Evolutionary conservation across 2,797 vertebrate species (phyloP).

Genomic region (Scolopax bukidnonensis): DNA sequence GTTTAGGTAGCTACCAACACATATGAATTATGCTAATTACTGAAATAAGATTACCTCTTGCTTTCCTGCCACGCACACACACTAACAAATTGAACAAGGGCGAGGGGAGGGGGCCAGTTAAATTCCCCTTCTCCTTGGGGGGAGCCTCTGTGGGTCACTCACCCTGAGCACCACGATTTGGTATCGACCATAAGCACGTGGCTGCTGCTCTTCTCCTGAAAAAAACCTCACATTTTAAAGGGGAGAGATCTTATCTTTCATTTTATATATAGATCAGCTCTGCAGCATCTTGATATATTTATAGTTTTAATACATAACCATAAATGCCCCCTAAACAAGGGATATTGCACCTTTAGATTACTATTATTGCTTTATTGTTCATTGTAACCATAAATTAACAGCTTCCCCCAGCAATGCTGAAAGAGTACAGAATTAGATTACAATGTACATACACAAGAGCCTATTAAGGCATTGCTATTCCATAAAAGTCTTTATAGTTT

Average conservation of each 20-base stretch:
- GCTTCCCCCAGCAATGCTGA: constrained; percentile 66
- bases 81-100: background rate
- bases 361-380: constrained; percentile 80
- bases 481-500: constrained; percentile 78
- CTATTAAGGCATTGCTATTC: constrained; percentile 74
- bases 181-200: background rate
- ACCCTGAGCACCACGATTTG: background rate
- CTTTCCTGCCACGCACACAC: background rate
- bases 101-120: background rate
- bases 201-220: constrained; percentile 50
- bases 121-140: background rate
- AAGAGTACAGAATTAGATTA: constrained; percentile 70
- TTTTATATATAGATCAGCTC: constrained; percentile 59
- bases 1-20: background rate
- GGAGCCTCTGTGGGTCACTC: background rate
- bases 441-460: constrained; percentile 66
- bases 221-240: constrained; percentile 19
- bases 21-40: background rate
- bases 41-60: background rate
- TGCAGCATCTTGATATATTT: constrained; percentile 75
- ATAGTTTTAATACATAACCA: constrained; percentile 80
- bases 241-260: constrained; percentile 69
- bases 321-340: constrained; percentile 80
- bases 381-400: constrained; percentile 76
- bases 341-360: constrained; percentile 78